These are phyloP conservation scores for Myotis yumanensis DNA, from an alignment of 2,113 vertebrate species.

Conservation along the genomic window DNA sequence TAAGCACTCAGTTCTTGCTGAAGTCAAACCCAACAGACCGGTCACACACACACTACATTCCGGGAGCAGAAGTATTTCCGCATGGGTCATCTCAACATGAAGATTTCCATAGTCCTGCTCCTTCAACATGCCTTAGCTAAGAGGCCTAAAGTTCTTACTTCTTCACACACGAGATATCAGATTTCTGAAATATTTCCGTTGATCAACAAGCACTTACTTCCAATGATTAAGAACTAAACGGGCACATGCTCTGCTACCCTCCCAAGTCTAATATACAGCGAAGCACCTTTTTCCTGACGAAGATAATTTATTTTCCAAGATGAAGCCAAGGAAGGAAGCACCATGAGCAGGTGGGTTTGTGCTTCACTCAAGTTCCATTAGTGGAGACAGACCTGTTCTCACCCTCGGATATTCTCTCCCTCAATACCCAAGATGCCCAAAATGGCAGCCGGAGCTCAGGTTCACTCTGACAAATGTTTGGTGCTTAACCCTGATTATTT, in stretches of 20 bases:
- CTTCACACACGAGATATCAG: not conserved
- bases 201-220: not conserved
- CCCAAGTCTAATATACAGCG: not conserved
- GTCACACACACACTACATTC: not conserved
- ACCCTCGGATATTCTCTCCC: not conserved
- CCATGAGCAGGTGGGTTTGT: not conserved
- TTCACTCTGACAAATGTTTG: not conserved
- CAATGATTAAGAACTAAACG: not conserved
- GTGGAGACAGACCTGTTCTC: not conserved
- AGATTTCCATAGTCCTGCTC: not conserved
- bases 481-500: not conserved
- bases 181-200: not conserved
- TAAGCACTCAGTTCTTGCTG: not conserved
- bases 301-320: not conserved
- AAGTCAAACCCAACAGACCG: not conserved
- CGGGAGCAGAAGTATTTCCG: not conserved
- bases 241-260: fast-evolving
- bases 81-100: not conserved
- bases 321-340: not conserved
- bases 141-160: not conserved
- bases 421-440: not conserved
- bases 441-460: not conserved
- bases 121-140: not conserved
- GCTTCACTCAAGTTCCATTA: not conserved
- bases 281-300: not conserved